Evolutionary conservation across 92 coral and sea anemone species (phyloP).

Genomic region (Zoanthus solanderi): DNA sequence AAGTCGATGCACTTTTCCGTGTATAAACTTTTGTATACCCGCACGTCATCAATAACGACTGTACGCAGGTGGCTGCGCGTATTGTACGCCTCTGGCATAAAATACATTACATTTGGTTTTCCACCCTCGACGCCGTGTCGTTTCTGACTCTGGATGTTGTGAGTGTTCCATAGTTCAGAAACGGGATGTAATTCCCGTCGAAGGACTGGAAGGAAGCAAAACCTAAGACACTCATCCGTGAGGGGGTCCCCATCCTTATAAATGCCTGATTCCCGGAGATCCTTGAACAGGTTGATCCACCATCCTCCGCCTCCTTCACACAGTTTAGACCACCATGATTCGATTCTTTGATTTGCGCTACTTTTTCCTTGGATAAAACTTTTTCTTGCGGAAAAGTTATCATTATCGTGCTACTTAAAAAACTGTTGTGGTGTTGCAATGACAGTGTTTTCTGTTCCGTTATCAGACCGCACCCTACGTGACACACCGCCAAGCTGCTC

Average conservation of each 20-base stretch:
- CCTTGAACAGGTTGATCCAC: slow-evolving; percentile 64
- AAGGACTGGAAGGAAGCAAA: slow-evolving; percentile 28
- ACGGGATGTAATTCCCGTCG: slow-evolving; percentile 59
- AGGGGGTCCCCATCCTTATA: slow-evolving; percentile 44
- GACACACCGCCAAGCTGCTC: slow-evolving; percentile 55
- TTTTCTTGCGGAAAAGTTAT: slow-evolving; percentile 30
- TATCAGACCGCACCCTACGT: slow-evolving; percentile 32
- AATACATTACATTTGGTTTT: slow-evolving; percentile 66
- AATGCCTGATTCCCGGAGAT: slow-evolving; percentile 57
- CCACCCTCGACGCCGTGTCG: slow-evolving; percentile 59
- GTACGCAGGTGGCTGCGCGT: slow-evolving; percentile 48
- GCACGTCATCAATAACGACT: slow-evolving; percentile 62
- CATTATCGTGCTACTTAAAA: slow-evolving; percentile 47
- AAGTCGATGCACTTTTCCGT: slow-evolving; percentile 52
- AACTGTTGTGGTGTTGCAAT: slow-evolving; percentile 40
- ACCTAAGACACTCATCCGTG: slow-evolving; percentile 39
- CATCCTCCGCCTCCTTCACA: slow-evolving; percentile 59
- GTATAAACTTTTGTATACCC: slow-evolving; percentile 48
- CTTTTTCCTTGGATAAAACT: slow-evolving; percentile 61
- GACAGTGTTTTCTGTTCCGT: slow-evolving; percentile 57
- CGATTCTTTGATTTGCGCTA: slow-evolving; percentile 65
- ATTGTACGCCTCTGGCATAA: slow-evolving; percentile 52
- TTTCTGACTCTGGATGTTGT: slow-evolving; percentile 62
- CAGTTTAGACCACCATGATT: slow-evolving; percentile 61
- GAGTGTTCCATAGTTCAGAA: slow-evolving; percentile 68